phyloP scores from a whole-genome alignment of 2,888 invertebrate species.

The Drosophila niveifrons region DNA sequence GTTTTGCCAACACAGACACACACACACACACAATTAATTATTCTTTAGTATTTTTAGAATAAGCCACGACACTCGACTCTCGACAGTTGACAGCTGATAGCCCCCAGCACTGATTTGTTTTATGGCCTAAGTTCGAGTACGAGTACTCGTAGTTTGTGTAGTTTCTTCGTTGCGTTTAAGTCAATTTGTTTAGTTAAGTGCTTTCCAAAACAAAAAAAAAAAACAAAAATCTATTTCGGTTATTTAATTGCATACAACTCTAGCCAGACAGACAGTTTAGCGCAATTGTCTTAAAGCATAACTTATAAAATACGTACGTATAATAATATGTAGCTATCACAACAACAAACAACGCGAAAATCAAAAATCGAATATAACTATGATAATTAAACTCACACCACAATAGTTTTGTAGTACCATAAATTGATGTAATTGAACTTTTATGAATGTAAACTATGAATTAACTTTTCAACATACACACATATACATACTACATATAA shows the following conservation, averaged over 20 bases:
- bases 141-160: constrained; percentile 37
- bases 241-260: constrained; percentile 66
- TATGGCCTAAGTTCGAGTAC: constrained; percentile 54
- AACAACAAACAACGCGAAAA: constrained; percentile 20
- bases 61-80: constrained; percentile 25
- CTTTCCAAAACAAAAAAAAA: constrained; percentile 8
- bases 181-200: constrained; percentile 57
- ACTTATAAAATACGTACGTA: constrained; percentile 53
- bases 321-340: constrained; percentile 54
- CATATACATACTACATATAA: constrained; percentile 31
- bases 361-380: constrained; percentile 41
- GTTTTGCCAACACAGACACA: constrained; percentile 43
- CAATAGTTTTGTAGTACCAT: constrained; percentile 79
- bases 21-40: constrained; percentile 18
- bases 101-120: constrained; percentile 76
- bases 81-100: constrained; percentile 24
- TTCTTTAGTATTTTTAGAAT: constrained; percentile 32
- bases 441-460: constrained; percentile 81
- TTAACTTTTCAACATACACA: constrained; percentile 64
- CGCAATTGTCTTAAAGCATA: constrained; percentile 53
- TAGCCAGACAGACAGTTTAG: constrained; percentile 45
- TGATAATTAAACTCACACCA: constrained; percentile 52
- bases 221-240: constrained; percentile 50
- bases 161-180: constrained; percentile 41
- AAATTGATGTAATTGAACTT: constrained; percentile 82